A percentile compares a stretch with the other conserved stretches of the same genome.
phyloP scores from a whole-genome alignment of 2,113 vertebrate species.

The Gavia stellata region DNA sequence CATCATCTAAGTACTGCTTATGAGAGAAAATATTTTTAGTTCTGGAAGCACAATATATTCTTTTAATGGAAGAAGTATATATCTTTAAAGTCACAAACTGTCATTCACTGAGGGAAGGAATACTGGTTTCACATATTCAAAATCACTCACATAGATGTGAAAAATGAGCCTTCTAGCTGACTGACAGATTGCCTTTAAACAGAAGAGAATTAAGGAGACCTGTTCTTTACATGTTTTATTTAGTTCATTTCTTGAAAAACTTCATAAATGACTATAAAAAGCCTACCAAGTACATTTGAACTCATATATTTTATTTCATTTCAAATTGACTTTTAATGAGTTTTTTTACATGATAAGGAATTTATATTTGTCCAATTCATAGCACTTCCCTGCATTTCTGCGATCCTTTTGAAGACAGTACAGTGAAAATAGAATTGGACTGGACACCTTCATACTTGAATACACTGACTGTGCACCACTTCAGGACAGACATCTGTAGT shows the following conservation, averaged over 20 bases:
- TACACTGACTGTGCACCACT: not conserved
- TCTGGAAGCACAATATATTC: not conserved
- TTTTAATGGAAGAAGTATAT: not conserved
- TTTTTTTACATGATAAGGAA: not conserved
- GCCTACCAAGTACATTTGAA: not conserved
- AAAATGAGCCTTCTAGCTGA: not conserved
- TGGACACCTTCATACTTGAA: not conserved
- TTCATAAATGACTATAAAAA: not conserved
- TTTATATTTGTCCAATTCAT: not conserved
- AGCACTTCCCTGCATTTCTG: not conserved
- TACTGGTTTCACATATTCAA: not conserved
- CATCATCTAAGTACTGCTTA: not conserved
- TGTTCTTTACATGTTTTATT: not conserved
- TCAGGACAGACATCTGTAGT: not conserved
- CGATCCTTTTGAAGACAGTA: not conserved
- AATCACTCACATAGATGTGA: not conserved
- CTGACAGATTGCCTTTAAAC: not conserved
- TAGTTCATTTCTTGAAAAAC: not conserved
- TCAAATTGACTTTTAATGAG: not conserved
- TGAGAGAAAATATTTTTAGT: constrained; percentile 13
- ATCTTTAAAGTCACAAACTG: not conserved
- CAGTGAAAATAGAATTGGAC: not conserved
- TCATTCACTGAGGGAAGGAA: not conserved
- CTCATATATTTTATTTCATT: not conserved
- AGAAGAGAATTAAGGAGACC: not conserved